Percentiles rank a stretch among this genome's conserved stretches.
phyloP scores from a whole-genome alignment of 2,797 vertebrate genomes.

The Pyrocephalus nanus region DNA sequence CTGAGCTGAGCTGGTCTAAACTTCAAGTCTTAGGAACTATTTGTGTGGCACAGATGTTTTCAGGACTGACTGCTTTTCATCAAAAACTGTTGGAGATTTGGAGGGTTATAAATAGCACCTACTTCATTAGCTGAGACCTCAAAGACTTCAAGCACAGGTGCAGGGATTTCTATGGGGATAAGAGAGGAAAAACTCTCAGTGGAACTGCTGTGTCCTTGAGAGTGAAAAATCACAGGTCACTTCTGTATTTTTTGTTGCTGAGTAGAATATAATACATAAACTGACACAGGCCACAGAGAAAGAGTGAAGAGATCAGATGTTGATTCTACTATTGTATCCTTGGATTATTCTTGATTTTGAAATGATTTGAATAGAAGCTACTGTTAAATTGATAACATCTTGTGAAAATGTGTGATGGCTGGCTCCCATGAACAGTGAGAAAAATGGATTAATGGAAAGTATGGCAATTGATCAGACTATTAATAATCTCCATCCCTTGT shows the following conservation, averaged over 20 bases:
- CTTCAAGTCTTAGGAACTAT: slow-evolving; percentile 14
- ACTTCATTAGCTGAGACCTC: slow-evolving; percentile 23
- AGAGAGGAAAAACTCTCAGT: slow-evolving; percentile 29
- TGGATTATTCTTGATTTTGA: not conserved
- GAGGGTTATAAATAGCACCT: slow-evolving; percentile 65
- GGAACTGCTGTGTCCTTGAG: slow-evolving; percentile 39
- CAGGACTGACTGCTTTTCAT: slow-evolving; percentile 36
- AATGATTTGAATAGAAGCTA: not conserved
- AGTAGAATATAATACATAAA: not conserved
- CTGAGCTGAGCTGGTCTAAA: not conserved
- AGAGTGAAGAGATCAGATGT: not conserved
- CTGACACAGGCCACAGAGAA: not conserved
- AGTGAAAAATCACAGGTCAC: slow-evolving; percentile 29
- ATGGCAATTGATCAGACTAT: slow-evolving; percentile 10
- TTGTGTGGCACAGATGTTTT: slow-evolving; percentile 51
- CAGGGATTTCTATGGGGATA: slow-evolving; percentile 39
- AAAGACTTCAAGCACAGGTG: slow-evolving; percentile 57
- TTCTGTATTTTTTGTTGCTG: not conserved
- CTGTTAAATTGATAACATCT: not conserved
- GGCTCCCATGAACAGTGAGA: not conserved
- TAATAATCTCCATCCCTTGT: not conserved
- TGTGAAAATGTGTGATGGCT: not conserved
- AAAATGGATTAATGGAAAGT: slow-evolving; percentile 19
- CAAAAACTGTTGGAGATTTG: slow-evolving; percentile 57
- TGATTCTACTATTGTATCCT: not conserved